Conservation (phyloP, 1,140 invertebrate genomes). For the Trissolcus basalis region DNA sequence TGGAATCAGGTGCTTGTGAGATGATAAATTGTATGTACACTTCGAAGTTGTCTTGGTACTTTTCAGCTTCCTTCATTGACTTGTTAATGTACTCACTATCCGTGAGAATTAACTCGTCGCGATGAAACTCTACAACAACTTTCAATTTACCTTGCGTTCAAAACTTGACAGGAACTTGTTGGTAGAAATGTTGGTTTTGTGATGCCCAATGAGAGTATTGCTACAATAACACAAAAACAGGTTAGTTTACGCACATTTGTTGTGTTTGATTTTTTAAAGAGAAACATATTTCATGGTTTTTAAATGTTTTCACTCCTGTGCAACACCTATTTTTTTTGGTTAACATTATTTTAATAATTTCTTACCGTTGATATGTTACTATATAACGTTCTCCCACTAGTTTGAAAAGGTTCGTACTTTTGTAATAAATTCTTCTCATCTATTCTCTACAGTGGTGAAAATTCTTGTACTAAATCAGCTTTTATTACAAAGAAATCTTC, state of each 20-base stretch:
- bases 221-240: conserved; percentile 46
- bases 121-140: conserved; percentile 87
- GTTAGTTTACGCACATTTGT: too few relatives aligned
- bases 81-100: conserved; percentile 85
- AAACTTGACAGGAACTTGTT: conserved; percentile 85
- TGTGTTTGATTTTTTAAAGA: too few relatives aligned
- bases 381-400: conserved; percentile 88
- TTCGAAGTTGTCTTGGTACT: conserved; percentile 90
- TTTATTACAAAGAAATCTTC: conserved; percentile 91
- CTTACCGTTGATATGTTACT: conserved; percentile 91
- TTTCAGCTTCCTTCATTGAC: conserved; percentile 84
- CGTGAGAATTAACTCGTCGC: conserved; percentile 82
- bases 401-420: conserved; percentile 89
- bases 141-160: conserved; percentile 83
- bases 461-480: conserved; percentile 83
- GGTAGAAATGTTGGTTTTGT: conserved; percentile 86
- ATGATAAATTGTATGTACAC: conserved; percentile 93
- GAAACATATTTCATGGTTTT: too few relatives aligned
- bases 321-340: too few relatives aligned
- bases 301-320: too few relatives aligned
- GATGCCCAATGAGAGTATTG: conserved; percentile 88
- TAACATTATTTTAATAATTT: too few relatives aligned
- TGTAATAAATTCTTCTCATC: conserved; percentile 91
- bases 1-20: conserved; percentile 91
- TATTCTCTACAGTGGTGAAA: conserved; percentile 90